Base-by-base conservation (phyloP, 1,140 invertebrate genomes). In the Lepidostoma basale region DNA sequence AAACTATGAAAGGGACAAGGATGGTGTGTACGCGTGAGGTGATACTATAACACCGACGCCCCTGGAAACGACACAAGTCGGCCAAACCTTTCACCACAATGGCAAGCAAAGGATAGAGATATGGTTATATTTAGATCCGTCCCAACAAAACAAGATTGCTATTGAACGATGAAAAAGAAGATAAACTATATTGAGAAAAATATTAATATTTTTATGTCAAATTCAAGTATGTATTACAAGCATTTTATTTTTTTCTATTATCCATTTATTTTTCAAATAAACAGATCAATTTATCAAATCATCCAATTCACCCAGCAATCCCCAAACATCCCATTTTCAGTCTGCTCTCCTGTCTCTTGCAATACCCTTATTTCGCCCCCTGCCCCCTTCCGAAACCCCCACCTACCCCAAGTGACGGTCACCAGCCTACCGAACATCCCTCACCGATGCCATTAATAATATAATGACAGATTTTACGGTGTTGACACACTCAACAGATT, bases 401-500 rank as follows among this genome's bases (percentile, higher is more conserved):
- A 12, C 30, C 26, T 12, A 23, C 22, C 23, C 23, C 45, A 18
- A 5, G 23, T n/a, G 8, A 18, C 12, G 10, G 45, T 23, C 45
- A 47, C 25, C 49, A 30, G 14, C 52, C 16, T 30, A 6, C 22
- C 22, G 25, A 25, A 23, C 12, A 20, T 22, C 14, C 45, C 2
- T 12, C 14, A 47, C n/a, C 18, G 3, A 20, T n/a, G 62, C 52
- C 52, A 72, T 72, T 72, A 66, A 72, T 68, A 68, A 72, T 72
- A 68, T 68, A 72, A 68, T 72, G 65, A 65, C 68, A 65, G 59
- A 72, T 72, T 72, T 72, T 49, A 72, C 45, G 70, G 66, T 68
- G 44, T 65, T 68, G 56, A 65, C 28, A 28, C 20, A 56, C 58
- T 62, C 3, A 16, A 54, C 20, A 25, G n/a, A 25, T 59, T 58